Base-by-base conservation (phyloP, 2,888 invertebrate genomes). In the Torymus auratus region DNA sequence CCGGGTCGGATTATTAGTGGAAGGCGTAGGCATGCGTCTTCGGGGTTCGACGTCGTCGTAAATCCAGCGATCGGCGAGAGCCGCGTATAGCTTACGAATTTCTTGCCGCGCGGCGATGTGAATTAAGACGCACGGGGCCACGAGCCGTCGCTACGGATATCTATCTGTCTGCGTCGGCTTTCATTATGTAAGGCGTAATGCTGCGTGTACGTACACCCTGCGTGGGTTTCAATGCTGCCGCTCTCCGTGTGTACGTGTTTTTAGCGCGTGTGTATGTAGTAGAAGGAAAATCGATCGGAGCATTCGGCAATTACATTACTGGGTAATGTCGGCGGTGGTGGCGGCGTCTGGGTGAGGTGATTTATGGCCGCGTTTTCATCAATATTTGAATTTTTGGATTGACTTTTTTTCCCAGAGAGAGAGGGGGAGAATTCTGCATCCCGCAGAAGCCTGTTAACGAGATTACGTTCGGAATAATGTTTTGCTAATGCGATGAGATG, bases 11-110 rank as follows among this genome's bases (percentile, higher is more conserved):
- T 62, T 55, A 70, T 15, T 14, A 17, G 13, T 11, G 53, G 52
- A 20, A 64, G 67, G 56, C 50, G 52, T 60, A 62, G 23, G 10
- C 55, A 1, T 13, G 28, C 55, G 61, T 61, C 61, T 74, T 70
- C 74, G 23, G 28, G 17, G 50, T 20, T 12, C 23, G 58, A 3
- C 58, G 61, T 50, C 58, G 67, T 77, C 81, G 71, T 84, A 83
- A 84, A 83, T 85, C 80, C 81, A 70, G 60, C 80, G 83, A 85
- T 84, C 83, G 84, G 81, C 71, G 83, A 41, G 41, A n/a, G 1
- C 41, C 7, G 41, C 41, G 41, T 41, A 41, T 82, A 82, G 84
- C 74, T 83, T 81, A 84, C 84, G 74, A 83, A 85, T 85, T 86
- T 86, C 85, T 86, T 85, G 85, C 83, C 80, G 81, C 23, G 55